phyloP scores from a whole-genome alignment of 2,888 invertebrate species.

The Petrolisthes manimaculis region DNA sequence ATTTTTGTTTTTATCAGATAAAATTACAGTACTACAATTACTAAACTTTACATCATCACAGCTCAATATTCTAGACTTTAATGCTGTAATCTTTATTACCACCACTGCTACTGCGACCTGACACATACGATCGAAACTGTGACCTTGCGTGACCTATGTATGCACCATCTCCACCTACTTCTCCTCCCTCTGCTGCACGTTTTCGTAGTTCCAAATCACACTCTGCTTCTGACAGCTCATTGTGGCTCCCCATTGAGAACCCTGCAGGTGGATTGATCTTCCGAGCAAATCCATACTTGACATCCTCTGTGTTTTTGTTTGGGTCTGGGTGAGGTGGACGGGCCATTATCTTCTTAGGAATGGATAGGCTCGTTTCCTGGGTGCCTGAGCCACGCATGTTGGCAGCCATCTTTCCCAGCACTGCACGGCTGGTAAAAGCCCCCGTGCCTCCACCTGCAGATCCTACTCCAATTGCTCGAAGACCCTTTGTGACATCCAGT shows the following conservation, averaged over 20 bases:
- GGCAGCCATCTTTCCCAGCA: slow-evolving; percentile 45
- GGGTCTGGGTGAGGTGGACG: slow-evolving; percentile 21
- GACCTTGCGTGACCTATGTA: slow-evolving; percentile 50
- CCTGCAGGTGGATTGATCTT: slow-evolving; percentile 47
- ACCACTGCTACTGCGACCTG: slow-evolving; percentile 20
- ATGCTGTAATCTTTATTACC: slow-evolving; percentile 50
- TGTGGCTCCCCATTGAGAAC: slow-evolving; percentile 44
- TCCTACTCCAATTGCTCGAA: slow-evolving; percentile 14
- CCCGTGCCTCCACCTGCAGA: slow-evolving; percentile 11
- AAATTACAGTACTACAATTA: not conserved
- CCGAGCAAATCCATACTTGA: slow-evolving; percentile 48
- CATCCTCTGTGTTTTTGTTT: slow-evolving; percentile 45
- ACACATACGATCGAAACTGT: slow-evolving; percentile 50
- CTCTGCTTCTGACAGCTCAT: slow-evolving; percentile 54
- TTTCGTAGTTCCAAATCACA: slow-evolving; percentile 51
- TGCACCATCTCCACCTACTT: slow-evolving; percentile 18
- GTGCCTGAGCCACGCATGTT: slow-evolving; percentile 38
- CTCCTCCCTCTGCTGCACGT: slow-evolving; percentile 30
- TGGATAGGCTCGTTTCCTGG: slow-evolving; percentile 49
- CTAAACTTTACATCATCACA: not conserved
- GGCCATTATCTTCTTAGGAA: slow-evolving; percentile 38
- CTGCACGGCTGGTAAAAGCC: slow-evolving; percentile 43
- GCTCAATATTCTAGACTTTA: slow-evolving; percentile 36
- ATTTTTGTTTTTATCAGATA: too few relatives aligned
- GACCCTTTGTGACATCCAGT: slow-evolving; percentile 35